Base-by-base conservation (phyloP, 2,888 invertebrate genomes). In the Rhyacophila evoluta region DNA sequence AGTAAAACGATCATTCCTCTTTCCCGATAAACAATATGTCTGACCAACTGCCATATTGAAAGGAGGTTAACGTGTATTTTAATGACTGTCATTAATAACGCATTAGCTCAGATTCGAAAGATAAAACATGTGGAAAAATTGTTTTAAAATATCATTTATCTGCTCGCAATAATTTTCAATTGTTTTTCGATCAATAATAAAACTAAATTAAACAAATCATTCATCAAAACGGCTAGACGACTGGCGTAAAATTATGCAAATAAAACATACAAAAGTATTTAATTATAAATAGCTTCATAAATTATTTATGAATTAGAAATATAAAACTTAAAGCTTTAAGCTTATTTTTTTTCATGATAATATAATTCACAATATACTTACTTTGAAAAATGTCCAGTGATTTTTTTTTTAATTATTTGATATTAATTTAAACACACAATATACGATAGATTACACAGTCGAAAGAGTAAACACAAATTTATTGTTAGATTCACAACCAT, bases 401-500 rank as follows among this genome's bases (percentile, higher is more conserved):
- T 25, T 1, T 55, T 55, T 55, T 41, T 11, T 55, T 19, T 25
- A 55, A 19, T 33, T 33, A 4, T 33, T 33, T 33, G 2, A 41
- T 55, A 55, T 8, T 55, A 25, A 12, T 19, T 33, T 33, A 33
- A 6, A 33, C 6, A 55, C 55, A 55, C 55, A 15, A 55, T 4
- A 33, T 33, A 55, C 8, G 39, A 39, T 55, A 8, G 19, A 55
- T 55, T 10, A 55, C 55, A 25, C 15, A 55, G 41, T 55, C 10
- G 25, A 25, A 55, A 25, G 25, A 55, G 55, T 5, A 55, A 55
- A 55, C 55, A 55, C 55, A 55, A 41, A 25, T 55, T 55, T 55
- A 55, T 55, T 55, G 55, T 55, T 55, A 55, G 19, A 55, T 55
- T 55, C 55, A 55, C 55, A 55, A 55, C 55, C 55, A 55, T 55